Conservation (phyloP, 2,113 vertebrate species). For the Tragelaphus scriptus region DNA sequence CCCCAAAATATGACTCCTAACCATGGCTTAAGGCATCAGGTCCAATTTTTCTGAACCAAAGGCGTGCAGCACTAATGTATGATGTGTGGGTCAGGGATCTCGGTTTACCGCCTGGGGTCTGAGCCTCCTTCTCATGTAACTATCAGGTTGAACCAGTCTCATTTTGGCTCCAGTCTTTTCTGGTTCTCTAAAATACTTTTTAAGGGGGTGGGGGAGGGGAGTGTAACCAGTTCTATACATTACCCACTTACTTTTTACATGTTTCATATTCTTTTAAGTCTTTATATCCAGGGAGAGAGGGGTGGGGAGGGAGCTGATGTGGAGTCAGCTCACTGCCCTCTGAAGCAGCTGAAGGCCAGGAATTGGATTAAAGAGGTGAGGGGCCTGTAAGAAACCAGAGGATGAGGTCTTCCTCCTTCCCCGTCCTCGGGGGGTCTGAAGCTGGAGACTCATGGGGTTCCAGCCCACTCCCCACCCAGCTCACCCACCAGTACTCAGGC, state of each 20-base stretch:
- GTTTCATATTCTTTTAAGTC: background rate
- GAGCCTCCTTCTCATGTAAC: background rate
- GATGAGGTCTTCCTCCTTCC: too few species aligned
- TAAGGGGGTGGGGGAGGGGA: background rate
- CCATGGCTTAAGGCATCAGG: background rate
- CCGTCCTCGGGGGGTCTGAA: background rate
- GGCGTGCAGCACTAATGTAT: accelerated
- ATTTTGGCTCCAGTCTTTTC: background rate
- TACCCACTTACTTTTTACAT: background rate
- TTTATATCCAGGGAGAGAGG: background rate
- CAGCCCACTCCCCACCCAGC: background rate
- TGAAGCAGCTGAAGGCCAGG: background rate
- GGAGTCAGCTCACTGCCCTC: background rate
- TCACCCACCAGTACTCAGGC: background rate
- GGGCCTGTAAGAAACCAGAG: background rate
- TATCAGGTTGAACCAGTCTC: background rate
- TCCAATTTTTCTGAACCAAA: background rate
- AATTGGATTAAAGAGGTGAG: background rate
- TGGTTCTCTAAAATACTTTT: background rate
- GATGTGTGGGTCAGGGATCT: accelerated
- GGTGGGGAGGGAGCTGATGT: too few species aligned
- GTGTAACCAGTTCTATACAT: background rate
- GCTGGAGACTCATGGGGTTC: background rate
- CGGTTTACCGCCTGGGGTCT: background rate
- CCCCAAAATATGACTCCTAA: background rate